phyloP scores from a whole-genome alignment of 64 coral and sea anemone genomes.

The Stylophora pistillata region DNA sequence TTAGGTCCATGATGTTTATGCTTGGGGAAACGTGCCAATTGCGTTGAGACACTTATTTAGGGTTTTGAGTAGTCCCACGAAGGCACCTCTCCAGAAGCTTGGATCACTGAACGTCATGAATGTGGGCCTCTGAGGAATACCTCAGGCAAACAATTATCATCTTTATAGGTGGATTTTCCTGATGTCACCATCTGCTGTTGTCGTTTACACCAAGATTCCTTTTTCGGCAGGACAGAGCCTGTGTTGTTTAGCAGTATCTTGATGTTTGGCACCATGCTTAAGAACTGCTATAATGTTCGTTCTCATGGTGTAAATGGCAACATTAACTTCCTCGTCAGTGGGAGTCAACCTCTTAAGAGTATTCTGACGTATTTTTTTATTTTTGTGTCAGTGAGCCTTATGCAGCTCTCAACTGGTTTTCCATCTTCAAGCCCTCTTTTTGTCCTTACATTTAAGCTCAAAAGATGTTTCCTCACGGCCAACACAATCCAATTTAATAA shows the following conservation, averaged over 20 bases:
- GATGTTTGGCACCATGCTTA: slow-evolving; percentile 23
- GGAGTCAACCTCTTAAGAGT: slow-evolving; percentile 29
- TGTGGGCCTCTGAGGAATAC: neutral
- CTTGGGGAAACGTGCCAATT: slow-evolving; percentile 15
- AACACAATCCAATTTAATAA: slow-evolving; percentile 19
- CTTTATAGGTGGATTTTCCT: neutral
- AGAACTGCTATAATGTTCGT: slow-evolving; percentile 65
- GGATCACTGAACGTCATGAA: slow-evolving; percentile 19
- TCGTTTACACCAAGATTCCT: slow-evolving; percentile 42
- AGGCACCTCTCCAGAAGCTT: neutral
- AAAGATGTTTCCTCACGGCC: slow-evolving; percentile 29
- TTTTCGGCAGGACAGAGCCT: slow-evolving; percentile 41
- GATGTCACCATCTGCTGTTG: slow-evolving; percentile 27
- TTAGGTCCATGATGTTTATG: slow-evolving; percentile 34
- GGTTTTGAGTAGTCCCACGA: neutral
- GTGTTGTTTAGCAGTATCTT: slow-evolving; percentile 42
- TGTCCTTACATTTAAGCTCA: neutral
- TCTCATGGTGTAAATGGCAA: slow-evolving; percentile 49
- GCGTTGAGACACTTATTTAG: slow-evolving; percentile 9
- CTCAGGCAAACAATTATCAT: slow-evolving; percentile 16
- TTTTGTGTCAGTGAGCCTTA: slow-evolving; percentile 10
- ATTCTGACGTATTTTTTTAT: slow-evolving; percentile 59
- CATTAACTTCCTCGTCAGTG: slow-evolving; percentile 54
- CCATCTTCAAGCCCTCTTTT: slow-evolving; percentile 12
- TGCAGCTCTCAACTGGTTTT: neutral